A percentile compares a stretch with the other conserved stretches of the same genome.
Conservation (phyloP, 2,888 invertebrate genomes). For the Apodemia duryi region DNA sequence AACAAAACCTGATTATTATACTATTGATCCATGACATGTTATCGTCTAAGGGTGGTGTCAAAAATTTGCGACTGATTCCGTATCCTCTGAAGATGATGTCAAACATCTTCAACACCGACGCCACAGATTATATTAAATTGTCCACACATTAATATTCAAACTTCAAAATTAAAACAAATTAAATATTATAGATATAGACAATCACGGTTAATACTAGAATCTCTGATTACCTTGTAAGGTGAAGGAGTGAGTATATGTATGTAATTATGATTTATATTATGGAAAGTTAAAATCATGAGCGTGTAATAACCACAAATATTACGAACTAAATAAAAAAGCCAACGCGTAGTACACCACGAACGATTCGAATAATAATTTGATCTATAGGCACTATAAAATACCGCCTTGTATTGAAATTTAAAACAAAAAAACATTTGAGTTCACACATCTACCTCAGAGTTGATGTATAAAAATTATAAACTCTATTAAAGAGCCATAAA, state of each 20-base stretch:
- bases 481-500: conserved; percentile 32
- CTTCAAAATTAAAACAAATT: no score
- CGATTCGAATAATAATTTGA: conserved; percentile 29
- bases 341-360: conserved; percentile 27
- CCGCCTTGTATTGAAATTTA: conserved; percentile 26
- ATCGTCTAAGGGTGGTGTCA: no score
- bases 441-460: conserved; percentile 6
- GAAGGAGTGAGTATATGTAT: not conserved
- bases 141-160: no score
- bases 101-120: no score
- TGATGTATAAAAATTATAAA: not conserved
- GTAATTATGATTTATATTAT: not conserved
- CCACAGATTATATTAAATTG: no score
- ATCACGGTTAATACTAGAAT: not conserved
- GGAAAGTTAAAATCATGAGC: conserved; percentile 8
- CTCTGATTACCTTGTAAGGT: not conserved
- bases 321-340: conserved; percentile 25
- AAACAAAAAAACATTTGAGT: conserved; percentile 16
- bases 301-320: conserved; percentile 7
- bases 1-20: no score
- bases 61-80: no score
- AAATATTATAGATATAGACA: no score
- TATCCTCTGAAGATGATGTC: no score
- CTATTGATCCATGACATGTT: no score
- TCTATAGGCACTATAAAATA: conserved; percentile 25